These are phyloP conservation scores for Dolomedes plantarius DNA, from an alignment of 2,888 invertebrate genomes.

Conservation along the genomic window DNA sequence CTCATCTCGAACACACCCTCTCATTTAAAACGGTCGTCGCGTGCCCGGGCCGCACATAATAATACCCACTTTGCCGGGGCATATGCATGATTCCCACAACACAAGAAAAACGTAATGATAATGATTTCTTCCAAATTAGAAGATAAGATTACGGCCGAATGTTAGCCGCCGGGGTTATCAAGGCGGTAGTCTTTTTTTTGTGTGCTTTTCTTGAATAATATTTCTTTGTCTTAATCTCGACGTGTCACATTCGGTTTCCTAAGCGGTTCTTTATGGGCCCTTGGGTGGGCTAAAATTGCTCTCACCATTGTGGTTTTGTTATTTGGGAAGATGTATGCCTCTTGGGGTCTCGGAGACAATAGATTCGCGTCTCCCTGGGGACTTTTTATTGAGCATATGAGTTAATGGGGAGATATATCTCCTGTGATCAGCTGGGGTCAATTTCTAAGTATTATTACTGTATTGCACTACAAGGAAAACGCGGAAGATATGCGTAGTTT, in stretches of 20 bases:
- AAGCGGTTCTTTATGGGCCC: constrained; percentile 43
- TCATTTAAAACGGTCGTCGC: neutral
- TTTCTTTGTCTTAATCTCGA: constrained; percentile 57
- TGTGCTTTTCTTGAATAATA: constrained; percentile 23
- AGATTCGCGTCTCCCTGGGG: too few relatives aligned
- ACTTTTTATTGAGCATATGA: too few relatives aligned
- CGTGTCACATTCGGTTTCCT: constrained; percentile 43
- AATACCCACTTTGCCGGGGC: neutral
- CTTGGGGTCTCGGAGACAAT: neutral
- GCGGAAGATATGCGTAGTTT: too few relatives aligned
- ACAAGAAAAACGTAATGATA: constrained; percentile 20
- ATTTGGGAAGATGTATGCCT: neutral
- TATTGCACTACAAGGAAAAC: too few relatives aligned
- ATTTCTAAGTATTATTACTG: too few relatives aligned
- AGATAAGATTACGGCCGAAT: constrained; percentile 31
- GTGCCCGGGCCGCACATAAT: neutral
- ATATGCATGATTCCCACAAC: neutral
- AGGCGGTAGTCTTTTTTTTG: constrained; percentile 26
- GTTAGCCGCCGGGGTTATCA: constrained; percentile 34
- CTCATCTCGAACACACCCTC: neutral
- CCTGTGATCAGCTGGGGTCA: too few relatives aligned
- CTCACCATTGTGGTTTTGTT: neutral
- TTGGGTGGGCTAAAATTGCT: constrained; percentile 32
- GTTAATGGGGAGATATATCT: too few relatives aligned
- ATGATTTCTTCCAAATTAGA: constrained; percentile 51